phyloP scores from a whole-genome alignment of 2,113 vertebrate species.

The Alexandromys fortis region DNA sequence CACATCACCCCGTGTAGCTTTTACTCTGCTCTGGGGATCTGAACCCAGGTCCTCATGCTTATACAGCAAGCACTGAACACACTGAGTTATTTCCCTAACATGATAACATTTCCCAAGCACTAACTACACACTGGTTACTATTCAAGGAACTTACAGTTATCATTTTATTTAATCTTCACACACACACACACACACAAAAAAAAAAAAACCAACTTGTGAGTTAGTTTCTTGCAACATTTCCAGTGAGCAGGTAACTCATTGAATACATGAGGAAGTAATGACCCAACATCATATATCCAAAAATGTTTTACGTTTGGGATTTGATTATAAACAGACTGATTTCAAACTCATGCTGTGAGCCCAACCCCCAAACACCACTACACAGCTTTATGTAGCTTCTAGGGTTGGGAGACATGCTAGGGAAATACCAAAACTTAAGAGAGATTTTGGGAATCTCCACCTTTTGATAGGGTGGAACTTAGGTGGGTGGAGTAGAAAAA shows the following conservation, averaged over 20 bases:
- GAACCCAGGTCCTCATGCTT: neutral
- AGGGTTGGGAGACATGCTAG: neutral
- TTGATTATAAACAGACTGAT: neutral
- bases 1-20: neutral
- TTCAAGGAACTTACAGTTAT: neutral
- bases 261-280: neutral
- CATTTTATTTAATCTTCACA: slow-evolving; percentile 11
- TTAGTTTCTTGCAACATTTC: neutral
- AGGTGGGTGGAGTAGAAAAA: too few relatives aligned
- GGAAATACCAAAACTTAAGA: neutral
- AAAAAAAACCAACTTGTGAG: neutral
- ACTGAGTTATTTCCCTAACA: too few relatives aligned
- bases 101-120: neutral
- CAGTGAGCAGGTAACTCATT: neutral
- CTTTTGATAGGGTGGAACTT: too few relatives aligned
- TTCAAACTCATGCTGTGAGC: neutral
- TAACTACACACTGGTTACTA: neutral
- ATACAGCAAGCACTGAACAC: neutral
- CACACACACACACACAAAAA: neutral
- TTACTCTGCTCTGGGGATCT: neutral
- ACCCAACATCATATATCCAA: neutral
- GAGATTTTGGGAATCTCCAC: neutral
- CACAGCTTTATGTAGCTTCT: neutral
- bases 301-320: neutral
- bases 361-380: neutral